phyloP scores from a whole-genome alignment of 1,140 invertebrate species.

The Brachystomella parvula region DNA sequence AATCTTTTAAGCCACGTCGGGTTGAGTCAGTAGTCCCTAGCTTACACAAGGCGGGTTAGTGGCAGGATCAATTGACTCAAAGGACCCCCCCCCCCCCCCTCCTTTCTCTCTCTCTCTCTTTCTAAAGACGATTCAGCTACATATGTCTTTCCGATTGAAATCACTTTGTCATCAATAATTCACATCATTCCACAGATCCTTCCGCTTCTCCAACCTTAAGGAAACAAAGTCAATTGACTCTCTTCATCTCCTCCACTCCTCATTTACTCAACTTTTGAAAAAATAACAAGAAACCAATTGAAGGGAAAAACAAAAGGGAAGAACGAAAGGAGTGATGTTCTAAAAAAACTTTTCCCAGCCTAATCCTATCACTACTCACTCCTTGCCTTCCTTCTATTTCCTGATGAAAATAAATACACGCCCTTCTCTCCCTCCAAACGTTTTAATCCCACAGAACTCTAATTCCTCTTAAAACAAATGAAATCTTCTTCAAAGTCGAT shows the following conservation, averaged over 20 bases:
- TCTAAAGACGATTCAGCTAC: too few species aligned
- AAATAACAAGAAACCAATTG: too few species aligned
- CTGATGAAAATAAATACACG: background rate
- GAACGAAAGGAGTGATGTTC: too few species aligned
- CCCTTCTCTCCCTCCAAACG: background rate
- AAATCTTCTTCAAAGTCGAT: slow-evolving; percentile 4
- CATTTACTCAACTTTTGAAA: background rate
- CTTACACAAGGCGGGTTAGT: too few species aligned
- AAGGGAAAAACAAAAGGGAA: too few species aligned
- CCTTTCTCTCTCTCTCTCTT: too few species aligned
- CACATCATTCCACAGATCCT: background rate
- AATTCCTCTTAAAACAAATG: slow-evolving; percentile 10
- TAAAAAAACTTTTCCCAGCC: background rate
- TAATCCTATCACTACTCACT: background rate
- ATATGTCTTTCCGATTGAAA: slow-evolving; percentile 11
- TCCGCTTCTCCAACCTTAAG: background rate
- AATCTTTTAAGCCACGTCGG: background rate
- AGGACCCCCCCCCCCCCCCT: too few species aligned
- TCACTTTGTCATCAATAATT: slow-evolving; percentile 13
- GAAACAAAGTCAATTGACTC: slow-evolving; percentile 5
- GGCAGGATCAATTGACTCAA: background rate
- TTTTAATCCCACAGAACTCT: background rate
- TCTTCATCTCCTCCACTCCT: background rate
- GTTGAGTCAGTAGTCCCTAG: too few species aligned
- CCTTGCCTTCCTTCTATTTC: slow-evolving; percentile 1